These are phyloP conservation scores for Hippocampus kuda DNA, from an alignment of 2,797 vertebrate species.

Conservation along the genomic window DNA sequence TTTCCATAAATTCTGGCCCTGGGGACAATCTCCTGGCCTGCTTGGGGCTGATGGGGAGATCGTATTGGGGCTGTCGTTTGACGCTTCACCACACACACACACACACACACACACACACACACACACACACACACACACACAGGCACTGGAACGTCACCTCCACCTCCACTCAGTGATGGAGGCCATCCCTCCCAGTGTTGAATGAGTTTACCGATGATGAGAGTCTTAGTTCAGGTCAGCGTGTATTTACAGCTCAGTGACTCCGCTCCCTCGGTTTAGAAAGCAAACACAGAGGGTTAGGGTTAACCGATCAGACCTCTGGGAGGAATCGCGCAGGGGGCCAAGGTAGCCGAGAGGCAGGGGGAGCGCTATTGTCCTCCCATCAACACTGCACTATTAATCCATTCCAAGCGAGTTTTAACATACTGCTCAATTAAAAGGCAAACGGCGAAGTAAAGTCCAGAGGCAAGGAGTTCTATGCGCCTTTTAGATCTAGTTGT, in stretches of 20 bases:
- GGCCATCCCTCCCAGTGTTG: constrained; percentile 41
- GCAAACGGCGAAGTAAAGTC: neutral
- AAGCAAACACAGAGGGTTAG: constrained; percentile 43
- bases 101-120: constrained; percentile 21
- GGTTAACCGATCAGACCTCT: constrained; percentile 54
- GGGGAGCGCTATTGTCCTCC: constrained; percentile 20
- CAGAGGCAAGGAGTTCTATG: neutral
- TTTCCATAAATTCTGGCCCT: constrained; percentile 61
- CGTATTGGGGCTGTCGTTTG: constrained; percentile 50
- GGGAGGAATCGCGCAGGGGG: constrained; percentile 21
- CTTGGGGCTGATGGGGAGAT: constrained; percentile 50
- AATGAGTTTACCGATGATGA: constrained; percentile 62
- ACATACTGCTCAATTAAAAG: constrained; percentile 25
- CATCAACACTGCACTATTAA: constrained; percentile 22
- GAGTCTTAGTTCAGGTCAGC: constrained; percentile 74
- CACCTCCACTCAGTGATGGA: constrained; percentile 26
- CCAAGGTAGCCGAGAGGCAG: neutral
- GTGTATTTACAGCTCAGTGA: constrained; percentile 67
- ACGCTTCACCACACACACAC: constrained; percentile 41
- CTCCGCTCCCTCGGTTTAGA: constrained; percentile 56
- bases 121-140: constrained; percentile 13
- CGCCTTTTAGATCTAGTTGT: neutral
- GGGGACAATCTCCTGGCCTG: constrained; percentile 53
- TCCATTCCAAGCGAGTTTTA: constrained; percentile 30
- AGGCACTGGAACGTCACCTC: constrained; percentile 7